Evolutionary conservation across 2,888 invertebrate genomes (phyloP), one percentile per base, ranked within the genome.

Genomic region (Carpatolechia fugitivella): DNA sequence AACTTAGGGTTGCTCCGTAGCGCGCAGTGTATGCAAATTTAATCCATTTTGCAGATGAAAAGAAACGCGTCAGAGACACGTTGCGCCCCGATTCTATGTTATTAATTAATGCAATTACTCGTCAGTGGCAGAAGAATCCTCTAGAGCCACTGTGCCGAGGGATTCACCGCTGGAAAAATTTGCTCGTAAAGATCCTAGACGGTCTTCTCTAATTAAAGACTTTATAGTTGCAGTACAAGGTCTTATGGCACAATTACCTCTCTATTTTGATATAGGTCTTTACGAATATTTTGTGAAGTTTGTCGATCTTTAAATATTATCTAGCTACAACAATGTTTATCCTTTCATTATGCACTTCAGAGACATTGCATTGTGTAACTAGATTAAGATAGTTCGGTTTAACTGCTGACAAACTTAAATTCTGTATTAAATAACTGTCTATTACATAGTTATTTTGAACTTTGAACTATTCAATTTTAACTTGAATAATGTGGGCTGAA

Each of bases 91-190:
- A 83, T 82, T 79, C 75, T 66, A 74, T 72, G 74, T 82, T 82
- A 83, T 85, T 83, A 86, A 86, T 86, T 82, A 74, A 54, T 70
- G 76, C 80, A 80, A 85, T 86, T 84, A 85, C 78, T 85, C 77
- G 74, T 70, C 78, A 71, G 69, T 75, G 73, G 72, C 71, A 70
- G 74, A 77, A 84, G 76, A 85, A 84, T 86, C 82, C 83, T 82
- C 79, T 70, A 63, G 81, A 78, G 82, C 69, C 67, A 67, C 69
- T 68, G 72, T 66, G 71, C 71, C 65, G 74, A 78, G 80, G 78
- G 82, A 78, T 75, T 76, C 40, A 41, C 29, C 20, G n/a, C 76
- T 78, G 80, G 83, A 86, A 85, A 87, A 87, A 85, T 85, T 82
- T 70, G 78, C 74, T 84, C 82, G 82, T 85, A 85, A 84, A 83